Conservation (phyloP, 2,113 vertebrate genomes). For the Polyodon spathula region DNA sequence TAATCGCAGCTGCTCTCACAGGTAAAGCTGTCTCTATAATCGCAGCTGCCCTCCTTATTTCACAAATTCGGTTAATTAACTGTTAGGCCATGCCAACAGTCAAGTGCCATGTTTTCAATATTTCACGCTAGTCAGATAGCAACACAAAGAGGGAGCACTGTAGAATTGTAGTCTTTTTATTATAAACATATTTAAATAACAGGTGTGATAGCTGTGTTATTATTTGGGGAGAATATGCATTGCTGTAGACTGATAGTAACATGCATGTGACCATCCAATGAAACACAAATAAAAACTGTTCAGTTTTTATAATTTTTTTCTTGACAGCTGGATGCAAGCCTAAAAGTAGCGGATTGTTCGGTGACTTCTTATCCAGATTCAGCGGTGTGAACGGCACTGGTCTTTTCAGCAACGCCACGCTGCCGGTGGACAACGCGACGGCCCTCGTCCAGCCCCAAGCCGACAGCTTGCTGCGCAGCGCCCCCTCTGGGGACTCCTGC, state of each 20-base stretch:
- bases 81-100: too few species aligned
- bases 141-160: too few species aligned
- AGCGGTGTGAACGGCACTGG: slow-evolving; percentile 28
- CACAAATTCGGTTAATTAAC: too few species aligned
- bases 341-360: slow-evolving; percentile 38
- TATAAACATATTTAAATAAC: too few species aligned
- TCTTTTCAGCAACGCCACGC: slow-evolving; percentile 17
- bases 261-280: neutral
- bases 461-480: neutral
- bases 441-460: neutral
- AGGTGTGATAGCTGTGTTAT: too few species aligned
- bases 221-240: too few species aligned
- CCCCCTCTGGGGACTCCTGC: slow-evolving; percentile 38
- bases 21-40: slow-evolving; percentile 64
- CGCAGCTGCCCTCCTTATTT: neutral
- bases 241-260: too few species aligned
- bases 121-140: too few species aligned
- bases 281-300: neutral
- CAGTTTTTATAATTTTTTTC: slow-evolving; percentile 4
- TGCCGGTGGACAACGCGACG: slow-evolving; percentile 15
- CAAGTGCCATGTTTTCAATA: too few species aligned
- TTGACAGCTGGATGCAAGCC: slow-evolving; percentile 53
- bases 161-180: neutral
- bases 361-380: slow-evolving; percentile 30
- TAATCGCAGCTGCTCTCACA: slow-evolving; percentile 60